phyloP scores from a whole-genome alignment of 2,797 vertebrate species.

The Agapornis canus region DNA sequence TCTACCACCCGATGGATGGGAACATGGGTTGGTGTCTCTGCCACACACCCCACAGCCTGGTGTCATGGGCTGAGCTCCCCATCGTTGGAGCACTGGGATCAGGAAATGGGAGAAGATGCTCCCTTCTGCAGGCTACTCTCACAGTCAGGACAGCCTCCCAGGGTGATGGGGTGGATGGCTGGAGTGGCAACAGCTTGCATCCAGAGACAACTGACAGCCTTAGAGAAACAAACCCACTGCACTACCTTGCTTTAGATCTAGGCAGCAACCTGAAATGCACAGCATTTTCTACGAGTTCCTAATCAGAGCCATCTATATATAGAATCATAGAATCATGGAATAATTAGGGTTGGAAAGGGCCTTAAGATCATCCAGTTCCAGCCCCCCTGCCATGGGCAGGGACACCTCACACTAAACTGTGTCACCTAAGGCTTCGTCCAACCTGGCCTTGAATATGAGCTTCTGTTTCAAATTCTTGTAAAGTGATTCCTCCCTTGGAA shows the following conservation, averaged over 20 bases:
- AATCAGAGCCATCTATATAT: background rate
- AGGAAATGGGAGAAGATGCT: background rate
- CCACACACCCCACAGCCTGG: background rate
- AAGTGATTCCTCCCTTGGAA: background rate
- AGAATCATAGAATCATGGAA: background rate
- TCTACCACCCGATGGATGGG: background rate
- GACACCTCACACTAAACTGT: background rate
- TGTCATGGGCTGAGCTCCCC: background rate
- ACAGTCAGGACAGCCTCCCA: background rate
- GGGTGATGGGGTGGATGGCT: background rate
- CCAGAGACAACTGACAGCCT: background rate
- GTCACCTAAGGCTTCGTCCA: background rate
- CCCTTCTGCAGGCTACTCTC: accelerated
- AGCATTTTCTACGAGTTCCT: background rate
- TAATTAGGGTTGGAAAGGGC: background rate
- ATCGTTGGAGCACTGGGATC: accelerated
- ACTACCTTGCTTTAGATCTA: background rate
- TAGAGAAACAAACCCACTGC: background rate
- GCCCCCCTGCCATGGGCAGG: background rate
- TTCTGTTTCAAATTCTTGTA: conserved; percentile 24
- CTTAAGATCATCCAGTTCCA: background rate
- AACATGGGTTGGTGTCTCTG: background rate
- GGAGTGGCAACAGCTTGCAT: background rate
- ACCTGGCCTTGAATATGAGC: background rate
- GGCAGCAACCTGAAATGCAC: background rate